Evolutionary conservation across 2,888 invertebrate species (phyloP).

Genomic region (Athalia circularis): DNA sequence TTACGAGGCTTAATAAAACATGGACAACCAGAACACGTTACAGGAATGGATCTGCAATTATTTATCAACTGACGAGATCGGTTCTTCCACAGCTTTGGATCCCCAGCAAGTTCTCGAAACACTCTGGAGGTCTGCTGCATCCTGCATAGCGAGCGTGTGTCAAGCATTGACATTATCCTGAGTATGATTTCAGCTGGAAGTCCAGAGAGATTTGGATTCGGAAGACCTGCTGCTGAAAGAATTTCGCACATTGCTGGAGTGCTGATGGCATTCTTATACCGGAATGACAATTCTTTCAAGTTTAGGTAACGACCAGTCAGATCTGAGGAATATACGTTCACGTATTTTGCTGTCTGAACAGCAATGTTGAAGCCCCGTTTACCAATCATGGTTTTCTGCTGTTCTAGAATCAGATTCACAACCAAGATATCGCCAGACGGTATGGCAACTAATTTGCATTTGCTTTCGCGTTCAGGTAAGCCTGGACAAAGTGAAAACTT

Average conservation of each 20-base stretch:
- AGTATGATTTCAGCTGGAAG: constrained; percentile 72
- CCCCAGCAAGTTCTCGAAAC: constrained; percentile 58
- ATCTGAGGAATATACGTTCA: constrained; percentile 64
- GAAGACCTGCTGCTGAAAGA: constrained; percentile 72
- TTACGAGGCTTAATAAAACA: too few relatives aligned
- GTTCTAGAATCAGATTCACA: constrained; percentile 60
- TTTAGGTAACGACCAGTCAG: constrained; percentile 61
- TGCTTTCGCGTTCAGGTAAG: constrained; percentile 56
- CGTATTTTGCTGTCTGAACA: constrained; percentile 61
- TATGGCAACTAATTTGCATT: constrained; percentile 65
- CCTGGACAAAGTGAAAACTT: constrained; percentile 52
- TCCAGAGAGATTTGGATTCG: constrained; percentile 67
- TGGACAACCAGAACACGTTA: not conserved
- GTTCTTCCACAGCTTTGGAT: constrained; percentile 55
- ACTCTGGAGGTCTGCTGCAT: constrained; percentile 60
- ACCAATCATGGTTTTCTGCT: constrained; percentile 40
- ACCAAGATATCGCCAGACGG: constrained; percentile 65
- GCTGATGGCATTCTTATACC: constrained; percentile 77
- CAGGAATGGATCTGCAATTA: not conserved
- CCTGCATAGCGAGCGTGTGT: constrained; percentile 52
- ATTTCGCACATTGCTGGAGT: constrained; percentile 78
- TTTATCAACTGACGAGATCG: not conserved
- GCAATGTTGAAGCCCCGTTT: constrained; percentile 51
- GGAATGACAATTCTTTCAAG: constrained; percentile 67
- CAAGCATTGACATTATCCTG: constrained; percentile 63